phyloP scores from a whole-genome alignment of 2,797 vertebrate genomes.

The Peromyscus aztecus region DNA sequence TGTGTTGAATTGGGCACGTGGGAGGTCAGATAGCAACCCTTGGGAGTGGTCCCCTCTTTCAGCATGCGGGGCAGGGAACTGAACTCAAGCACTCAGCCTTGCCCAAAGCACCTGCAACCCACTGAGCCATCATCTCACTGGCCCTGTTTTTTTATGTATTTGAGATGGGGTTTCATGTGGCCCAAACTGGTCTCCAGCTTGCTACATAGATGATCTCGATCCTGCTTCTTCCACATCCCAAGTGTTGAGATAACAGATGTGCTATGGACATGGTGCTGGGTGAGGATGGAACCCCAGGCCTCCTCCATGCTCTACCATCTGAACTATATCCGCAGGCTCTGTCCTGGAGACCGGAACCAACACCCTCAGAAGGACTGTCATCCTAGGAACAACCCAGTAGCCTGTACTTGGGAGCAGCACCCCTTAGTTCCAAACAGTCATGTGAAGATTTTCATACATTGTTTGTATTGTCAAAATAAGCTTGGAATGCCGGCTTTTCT shows the following conservation, averaged over 20 bases:
- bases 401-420: accelerated
- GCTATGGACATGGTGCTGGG: neutral
- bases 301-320: neutral
- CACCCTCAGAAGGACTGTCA: neutral
- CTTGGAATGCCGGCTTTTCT: neutral
- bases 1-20: neutral
- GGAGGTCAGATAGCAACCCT: neutral
- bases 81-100: neutral
- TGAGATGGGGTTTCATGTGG: neutral
- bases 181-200: neutral
- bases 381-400: neutral
- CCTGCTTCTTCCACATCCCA: too few relatives aligned
- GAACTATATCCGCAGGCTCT: neutral
- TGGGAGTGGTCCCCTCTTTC: neutral
- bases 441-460: neutral
- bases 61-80: neutral
- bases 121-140: neutral
- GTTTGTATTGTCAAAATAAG: neutral
- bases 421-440: neutral
- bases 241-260: neutral
- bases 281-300: neutral
- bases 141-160: neutral
- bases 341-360: neutral
- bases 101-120: neutral
- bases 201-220: neutral